Evolutionary conservation across 2,113 vertebrate species (phyloP).

Genomic region (Stomatorhinus ivindoensis): DNA sequence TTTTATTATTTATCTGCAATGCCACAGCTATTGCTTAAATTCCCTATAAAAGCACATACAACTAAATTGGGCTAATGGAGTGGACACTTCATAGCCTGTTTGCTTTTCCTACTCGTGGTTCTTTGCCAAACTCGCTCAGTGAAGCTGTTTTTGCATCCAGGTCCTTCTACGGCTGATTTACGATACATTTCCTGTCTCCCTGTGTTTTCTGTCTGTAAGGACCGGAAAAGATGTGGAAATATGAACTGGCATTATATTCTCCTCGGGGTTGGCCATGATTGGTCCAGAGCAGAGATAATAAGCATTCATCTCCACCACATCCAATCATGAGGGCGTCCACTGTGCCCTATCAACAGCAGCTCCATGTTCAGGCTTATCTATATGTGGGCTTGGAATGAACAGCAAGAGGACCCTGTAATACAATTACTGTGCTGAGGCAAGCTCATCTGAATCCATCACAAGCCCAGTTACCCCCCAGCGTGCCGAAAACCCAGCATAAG

Average conservation of each 20-base stretch:
- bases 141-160: not conserved
- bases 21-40: not conserved
- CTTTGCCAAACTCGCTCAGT: not conserved
- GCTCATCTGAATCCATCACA: not conserved
- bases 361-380: not conserved
- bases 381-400: not conserved
- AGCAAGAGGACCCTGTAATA: not conserved
- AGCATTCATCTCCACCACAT: not conserved
- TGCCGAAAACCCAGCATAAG: not conserved
- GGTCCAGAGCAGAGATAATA: not conserved
- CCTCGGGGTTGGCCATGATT: not conserved
- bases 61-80: not conserved
- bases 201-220: not conserved
- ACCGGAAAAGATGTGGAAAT: not conserved
- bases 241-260: not conserved
- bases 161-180: not conserved
- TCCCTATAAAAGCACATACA: not conserved
- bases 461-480: not conserved
- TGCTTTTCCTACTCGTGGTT: not conserved
- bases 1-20: not conserved
- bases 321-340: not conserved
- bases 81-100: not conserved
- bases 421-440: not conserved
- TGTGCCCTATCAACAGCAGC: not conserved
- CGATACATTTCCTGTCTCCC: not conserved